Conservation (phyloP, 2,888 invertebrate genomes). For the Epicampocera succincta region DNA sequence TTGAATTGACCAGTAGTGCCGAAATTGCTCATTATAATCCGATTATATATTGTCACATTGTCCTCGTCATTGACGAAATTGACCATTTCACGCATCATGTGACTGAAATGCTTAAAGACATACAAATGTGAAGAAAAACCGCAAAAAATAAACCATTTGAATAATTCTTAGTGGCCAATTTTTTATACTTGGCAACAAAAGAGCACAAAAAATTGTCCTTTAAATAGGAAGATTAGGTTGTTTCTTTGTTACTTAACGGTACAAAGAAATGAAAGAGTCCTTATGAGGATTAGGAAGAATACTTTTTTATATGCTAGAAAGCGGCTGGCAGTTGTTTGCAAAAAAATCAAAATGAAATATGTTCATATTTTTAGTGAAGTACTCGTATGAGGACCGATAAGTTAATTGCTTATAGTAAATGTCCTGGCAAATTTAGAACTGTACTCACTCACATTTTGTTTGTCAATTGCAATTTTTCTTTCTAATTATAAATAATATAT, state of each 20-base stretch:
- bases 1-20: conserved; percentile 78
- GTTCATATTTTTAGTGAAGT: neutral
- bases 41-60: conserved; percentile 76
- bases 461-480: no score
- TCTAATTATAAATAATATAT: no score
- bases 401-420: no score
- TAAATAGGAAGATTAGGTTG: conserved; percentile 46
- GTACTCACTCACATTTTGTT: no score
- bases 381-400: neutral
- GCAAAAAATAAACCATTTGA: conserved; percentile 40
- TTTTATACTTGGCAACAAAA: conserved; percentile 9
- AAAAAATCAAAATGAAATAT: conserved; percentile 6
- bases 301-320: conserved; percentile 9
- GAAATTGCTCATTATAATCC: conserved; percentile 79
- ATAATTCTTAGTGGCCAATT: conserved; percentile 49
- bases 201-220: conserved; percentile 21
- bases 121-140: conserved; percentile 33
- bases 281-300: conserved; percentile 36
- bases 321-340: neutral
- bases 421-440: no score
- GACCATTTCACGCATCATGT: conserved; percentile 79
- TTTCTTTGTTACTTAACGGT: conserved; percentile 33
- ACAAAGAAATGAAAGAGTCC: conserved; percentile 13
- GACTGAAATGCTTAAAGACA: conserved; percentile 55
- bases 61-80: conserved; percentile 68